A percentile compares a stretch with the other conserved stretches of the same genome.
Conservation (phyloP, 2,113 vertebrate species). For the Todiramphus saurophagus region DNA sequence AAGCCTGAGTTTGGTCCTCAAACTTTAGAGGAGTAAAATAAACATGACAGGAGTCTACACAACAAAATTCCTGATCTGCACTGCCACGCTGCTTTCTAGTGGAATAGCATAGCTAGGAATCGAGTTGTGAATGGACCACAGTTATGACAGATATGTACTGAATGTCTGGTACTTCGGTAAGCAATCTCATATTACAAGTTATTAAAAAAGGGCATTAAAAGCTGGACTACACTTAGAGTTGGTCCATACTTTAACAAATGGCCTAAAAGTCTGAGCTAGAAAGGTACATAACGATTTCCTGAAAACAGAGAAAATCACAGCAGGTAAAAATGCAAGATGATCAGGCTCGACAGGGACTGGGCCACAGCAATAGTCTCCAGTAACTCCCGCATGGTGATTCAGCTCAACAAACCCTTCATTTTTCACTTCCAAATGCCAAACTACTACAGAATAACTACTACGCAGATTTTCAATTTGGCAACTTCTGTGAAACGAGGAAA, state of each 20-base stretch:
- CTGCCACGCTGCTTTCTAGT: not conserved
- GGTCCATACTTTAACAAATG: not conserved
- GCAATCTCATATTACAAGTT: not conserved
- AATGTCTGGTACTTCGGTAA: not conserved
- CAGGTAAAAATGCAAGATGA: not conserved
- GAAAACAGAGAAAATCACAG: not conserved
- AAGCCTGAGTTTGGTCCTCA: not conserved
- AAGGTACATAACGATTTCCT: not conserved
- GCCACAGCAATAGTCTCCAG: rapidly evolving
- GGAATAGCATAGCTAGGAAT: not conserved
- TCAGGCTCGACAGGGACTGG: rapidly evolving
- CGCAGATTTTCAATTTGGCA: not conserved
- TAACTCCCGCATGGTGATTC: not conserved
- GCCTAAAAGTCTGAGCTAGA: not conserved
- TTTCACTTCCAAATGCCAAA: not conserved
- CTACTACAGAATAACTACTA: not conserved
- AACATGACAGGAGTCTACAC: not conserved
- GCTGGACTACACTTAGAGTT: not conserved
- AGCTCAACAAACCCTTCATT: not conserved
- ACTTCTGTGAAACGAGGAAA: not conserved
- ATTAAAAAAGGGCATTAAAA: not conserved
- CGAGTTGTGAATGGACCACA: not conserved
- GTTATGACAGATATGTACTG: not conserved
- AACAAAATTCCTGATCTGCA: not conserved
- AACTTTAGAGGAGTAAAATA: not conserved